phyloP scores from a whole-genome alignment of 2,113 vertebrate species.

The Melierax canorus region DNA sequence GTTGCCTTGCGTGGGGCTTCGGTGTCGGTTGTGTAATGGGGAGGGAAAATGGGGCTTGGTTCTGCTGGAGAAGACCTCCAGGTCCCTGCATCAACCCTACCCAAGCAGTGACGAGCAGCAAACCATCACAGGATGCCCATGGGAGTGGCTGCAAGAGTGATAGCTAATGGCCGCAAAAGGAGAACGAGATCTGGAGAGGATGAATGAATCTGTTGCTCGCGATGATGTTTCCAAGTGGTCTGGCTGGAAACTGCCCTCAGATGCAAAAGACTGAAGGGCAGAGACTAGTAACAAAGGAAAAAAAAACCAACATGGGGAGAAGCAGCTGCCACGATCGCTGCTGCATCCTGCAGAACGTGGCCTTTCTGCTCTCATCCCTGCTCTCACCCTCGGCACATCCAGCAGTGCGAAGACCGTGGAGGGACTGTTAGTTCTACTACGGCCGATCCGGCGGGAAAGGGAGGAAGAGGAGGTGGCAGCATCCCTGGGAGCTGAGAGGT shows the following conservation, averaged over 20 bases:
- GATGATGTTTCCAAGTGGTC: accelerated
- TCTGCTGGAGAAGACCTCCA: neutral
- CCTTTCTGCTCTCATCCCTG: neutral
- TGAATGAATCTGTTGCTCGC: accelerated
- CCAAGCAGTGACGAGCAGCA: neutral
- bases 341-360: neutral
- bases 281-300: neutral
- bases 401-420: neutral
- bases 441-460: accelerated
- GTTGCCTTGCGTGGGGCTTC: accelerated
- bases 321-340: accelerated
- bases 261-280: neutral
- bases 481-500: neutral
- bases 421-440: neutral
- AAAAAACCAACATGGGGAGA: accelerated
- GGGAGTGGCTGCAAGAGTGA: accelerated
- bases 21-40: neutral
- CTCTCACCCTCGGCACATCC: neutral
- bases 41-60: accelerated
- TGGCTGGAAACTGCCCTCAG: neutral
- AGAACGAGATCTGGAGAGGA: neutral
- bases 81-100: neutral
- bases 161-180: neutral
- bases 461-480: conserved; percentile 7
- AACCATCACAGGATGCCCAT: accelerated